These are phyloP conservation scores for Leptinotarsa undecemlineata DNA, from an alignment of 1,140 invertebrate genomes.

Conservation along the genomic window DNA sequence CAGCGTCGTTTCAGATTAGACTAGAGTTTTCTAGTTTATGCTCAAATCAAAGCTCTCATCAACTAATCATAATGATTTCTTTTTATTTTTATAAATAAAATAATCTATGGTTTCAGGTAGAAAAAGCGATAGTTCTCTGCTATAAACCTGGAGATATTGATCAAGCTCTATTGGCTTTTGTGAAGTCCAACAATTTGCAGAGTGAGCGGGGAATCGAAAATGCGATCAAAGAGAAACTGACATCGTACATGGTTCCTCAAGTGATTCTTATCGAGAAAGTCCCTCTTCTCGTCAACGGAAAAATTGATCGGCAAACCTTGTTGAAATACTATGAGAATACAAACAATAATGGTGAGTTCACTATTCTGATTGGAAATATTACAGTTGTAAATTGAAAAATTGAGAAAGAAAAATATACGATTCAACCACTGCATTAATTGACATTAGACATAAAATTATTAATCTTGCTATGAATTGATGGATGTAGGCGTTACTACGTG, in stretches of 20 bases:
- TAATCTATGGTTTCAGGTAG: constrained; percentile 47
- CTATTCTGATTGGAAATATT: neutral
- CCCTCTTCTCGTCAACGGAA: constrained; percentile 81
- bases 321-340: constrained; percentile 72
- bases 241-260: constrained; percentile 79
- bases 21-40: no score
- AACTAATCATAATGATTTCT: no score
- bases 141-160: constrained; percentile 74
- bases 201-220: constrained; percentile 68
- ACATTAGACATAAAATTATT: neutral
- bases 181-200: constrained; percentile 62
- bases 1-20: no score
- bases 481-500: no score
- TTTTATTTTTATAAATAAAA: neutral
- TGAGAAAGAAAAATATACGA: neutral
- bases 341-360: constrained; percentile 63
- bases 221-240: constrained; percentile 64
- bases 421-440: neutral
- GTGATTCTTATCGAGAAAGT: constrained; percentile 73
- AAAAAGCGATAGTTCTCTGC: constrained; percentile 69
- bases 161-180: constrained; percentile 74
- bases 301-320: constrained; percentile 78
- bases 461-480: neutral
- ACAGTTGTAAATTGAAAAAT: neutral
- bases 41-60: no score